Evolutionary conservation across 2,797 vertebrate species (phyloP).

Genomic region (Danio choprae): DNA sequence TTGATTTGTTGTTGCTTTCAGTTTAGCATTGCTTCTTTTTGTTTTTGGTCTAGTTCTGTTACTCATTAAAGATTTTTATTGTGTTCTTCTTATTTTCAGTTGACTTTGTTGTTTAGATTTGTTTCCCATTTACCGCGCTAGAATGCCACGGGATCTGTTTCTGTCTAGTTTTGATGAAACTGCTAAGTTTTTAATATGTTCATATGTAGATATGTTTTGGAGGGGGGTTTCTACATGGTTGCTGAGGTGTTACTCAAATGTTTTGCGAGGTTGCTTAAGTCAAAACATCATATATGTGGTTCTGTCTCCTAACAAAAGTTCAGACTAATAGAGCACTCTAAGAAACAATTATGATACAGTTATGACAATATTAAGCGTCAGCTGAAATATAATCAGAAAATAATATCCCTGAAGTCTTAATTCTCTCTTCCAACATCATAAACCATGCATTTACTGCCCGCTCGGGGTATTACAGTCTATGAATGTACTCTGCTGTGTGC

Average conservation of each 20-base stretch:
- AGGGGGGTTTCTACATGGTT: not conserved
- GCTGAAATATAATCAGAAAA: not conserved
- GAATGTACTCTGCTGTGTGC: not conserved
- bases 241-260: not conserved
- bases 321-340: not conserved
- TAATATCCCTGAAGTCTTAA: not conserved
- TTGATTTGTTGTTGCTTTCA: not conserved
- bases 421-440: not conserved
- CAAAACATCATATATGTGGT: too few relatives aligned
- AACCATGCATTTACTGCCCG: not conserved
- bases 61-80: not conserved
- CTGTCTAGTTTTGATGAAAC: too few relatives aligned
- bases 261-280: not conserved
- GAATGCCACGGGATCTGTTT: too few relatives aligned
- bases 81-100: not conserved
- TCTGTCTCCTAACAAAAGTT: not conserved
- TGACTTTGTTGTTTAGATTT: too few relatives aligned
- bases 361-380: not conserved
- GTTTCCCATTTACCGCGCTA: too few relatives aligned
- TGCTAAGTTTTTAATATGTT: not conserved
- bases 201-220: not conserved
- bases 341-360: not conserved
- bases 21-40: not conserved
- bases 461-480: slow-evolving; percentile 11
- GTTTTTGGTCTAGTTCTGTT: not conserved